Conservation (phyloP, 2,797 vertebrate genomes). For the Mus minutoides region DNA sequence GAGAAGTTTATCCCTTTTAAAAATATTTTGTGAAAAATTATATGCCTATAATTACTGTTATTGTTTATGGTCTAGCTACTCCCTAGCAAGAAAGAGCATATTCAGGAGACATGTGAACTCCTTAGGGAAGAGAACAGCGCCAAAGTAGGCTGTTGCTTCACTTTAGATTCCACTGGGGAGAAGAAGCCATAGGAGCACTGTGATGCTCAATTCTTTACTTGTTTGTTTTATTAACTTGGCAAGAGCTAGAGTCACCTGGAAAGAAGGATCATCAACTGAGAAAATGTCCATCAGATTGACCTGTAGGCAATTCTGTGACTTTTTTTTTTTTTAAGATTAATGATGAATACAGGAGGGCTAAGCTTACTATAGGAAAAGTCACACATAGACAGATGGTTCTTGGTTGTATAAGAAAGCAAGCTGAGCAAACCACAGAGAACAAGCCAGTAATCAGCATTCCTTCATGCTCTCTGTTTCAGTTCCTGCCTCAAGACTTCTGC, state of each 20-base stretch:
- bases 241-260: not conserved
- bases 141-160: not conserved
- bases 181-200: not conserved
- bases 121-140: not conserved
- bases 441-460: not conserved
- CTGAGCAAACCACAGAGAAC: not conserved
- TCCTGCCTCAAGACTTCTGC: not conserved
- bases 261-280: not conserved
- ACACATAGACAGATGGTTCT: not conserved
- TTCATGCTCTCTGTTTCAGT: not conserved
- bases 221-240: not conserved
- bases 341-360: too few relatives aligned
- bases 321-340: too few relatives aligned
- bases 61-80: not conserved
- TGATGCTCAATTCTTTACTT: not conserved
- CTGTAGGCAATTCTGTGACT: rapidly evolving
- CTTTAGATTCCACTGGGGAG: not conserved
- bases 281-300: not conserved
- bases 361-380: too few relatives aligned
- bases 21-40: not conserved
- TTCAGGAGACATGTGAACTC: not conserved
- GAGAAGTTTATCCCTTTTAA: not conserved
- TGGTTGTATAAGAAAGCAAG: not conserved
- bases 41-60: not conserved
- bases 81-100: not conserved